A percentile compares a stretch with the other conserved stretches of the same genome.
These are phyloP conservation scores for Parnassius apollo DNA, from an alignment of 2,888 invertebrate genomes.

Conservation along the genomic window DNA sequence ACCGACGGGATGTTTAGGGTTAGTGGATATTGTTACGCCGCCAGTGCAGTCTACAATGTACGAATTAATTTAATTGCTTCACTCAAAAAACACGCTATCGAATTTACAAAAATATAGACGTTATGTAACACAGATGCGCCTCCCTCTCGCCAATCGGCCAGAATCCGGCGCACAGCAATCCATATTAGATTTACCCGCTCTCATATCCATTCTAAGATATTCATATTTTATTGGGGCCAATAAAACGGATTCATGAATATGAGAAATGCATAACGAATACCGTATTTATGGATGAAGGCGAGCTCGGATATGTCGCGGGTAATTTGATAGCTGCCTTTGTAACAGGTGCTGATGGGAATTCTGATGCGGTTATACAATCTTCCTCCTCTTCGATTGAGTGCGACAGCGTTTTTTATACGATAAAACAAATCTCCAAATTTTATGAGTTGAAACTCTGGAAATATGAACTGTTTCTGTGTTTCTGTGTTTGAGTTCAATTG, in stretches of 20 bases:
- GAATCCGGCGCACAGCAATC: conserved; percentile 77
- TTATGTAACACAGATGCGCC: conserved; percentile 30
- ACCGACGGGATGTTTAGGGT: too few relatives aligned
- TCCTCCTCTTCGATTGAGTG: conserved; percentile 60
- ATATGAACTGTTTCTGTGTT: background rate
- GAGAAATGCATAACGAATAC: conserved; percentile 81
- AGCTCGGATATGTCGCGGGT: conserved; percentile 76
- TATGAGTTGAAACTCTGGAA: background rate
- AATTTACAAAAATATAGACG: conserved; percentile 5
- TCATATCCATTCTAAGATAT: conserved; percentile 82
- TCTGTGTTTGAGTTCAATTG: too few relatives aligned
- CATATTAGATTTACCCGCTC: conserved; percentile 80
- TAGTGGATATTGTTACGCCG: too few relatives aligned
- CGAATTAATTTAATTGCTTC: too few relatives aligned
- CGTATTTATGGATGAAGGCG: conserved; percentile 79
- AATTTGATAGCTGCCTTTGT: conserved; percentile 80
- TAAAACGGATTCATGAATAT: conserved; percentile 83
- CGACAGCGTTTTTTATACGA: conserved; percentile 52
- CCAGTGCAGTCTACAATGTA: too few relatives aligned
- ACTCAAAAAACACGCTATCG: background rate
- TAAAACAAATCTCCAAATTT: conserved; percentile 8
- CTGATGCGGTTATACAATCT: conserved; percentile 71
- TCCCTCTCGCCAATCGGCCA: conserved; percentile 59
- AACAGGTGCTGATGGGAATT: conserved; percentile 80
- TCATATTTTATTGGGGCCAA: conserved; percentile 83